Evolutionary conservation across 92 coral and sea anemone genomes (phyloP), one percentile per base, ranked within the genome.

Genomic region (Diadumene lineata): DNA sequence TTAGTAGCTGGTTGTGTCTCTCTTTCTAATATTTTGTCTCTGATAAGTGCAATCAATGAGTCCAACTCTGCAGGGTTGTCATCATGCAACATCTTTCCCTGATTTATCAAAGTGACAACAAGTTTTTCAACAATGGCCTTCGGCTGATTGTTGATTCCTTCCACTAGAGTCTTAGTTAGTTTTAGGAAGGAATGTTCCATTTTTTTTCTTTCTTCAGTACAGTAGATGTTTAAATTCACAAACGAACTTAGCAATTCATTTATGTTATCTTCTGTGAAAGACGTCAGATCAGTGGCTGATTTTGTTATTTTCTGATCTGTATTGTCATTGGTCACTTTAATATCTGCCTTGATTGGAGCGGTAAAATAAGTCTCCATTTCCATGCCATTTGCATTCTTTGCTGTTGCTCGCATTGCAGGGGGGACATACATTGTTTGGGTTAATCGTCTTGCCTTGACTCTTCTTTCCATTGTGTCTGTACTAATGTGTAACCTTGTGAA

Each of bases 1-100:
- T 73, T 56, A 25, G 50, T 56, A 4, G 32, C 43, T 68, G 67
- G 63, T 34, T 10, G 31, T 7, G 58, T 67, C 11, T 58, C 48
- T n/a, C 30, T 34, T 11, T 78, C 69, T n/a, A 78, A 22, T 28
- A 78, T 51, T 66, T 56, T 56, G 51, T 78, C 75, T 26, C 82
- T 55, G 38, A 78, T 68, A 3, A 67, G 69, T 27, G 23, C 17
- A 11, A 78, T 53, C 7, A 78, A 50, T 1, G 58, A 50, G 26
- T 78, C 82, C 15, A 78, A 73, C 29, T 68, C 69, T 11, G 17
- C 18, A 0, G 82, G 55, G 53, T 23, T 17, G 2, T 78, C 23
- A 13, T 43, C 31, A 10, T 68, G 75, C 13, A 78, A 44, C 0
- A 6, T 48, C 19, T 55, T 48, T 7, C 82, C 82, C 22, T 31